Base-by-base conservation (phyloP, 2,888 invertebrate genomes). In the Pachymerium ferrugineum region DNA sequence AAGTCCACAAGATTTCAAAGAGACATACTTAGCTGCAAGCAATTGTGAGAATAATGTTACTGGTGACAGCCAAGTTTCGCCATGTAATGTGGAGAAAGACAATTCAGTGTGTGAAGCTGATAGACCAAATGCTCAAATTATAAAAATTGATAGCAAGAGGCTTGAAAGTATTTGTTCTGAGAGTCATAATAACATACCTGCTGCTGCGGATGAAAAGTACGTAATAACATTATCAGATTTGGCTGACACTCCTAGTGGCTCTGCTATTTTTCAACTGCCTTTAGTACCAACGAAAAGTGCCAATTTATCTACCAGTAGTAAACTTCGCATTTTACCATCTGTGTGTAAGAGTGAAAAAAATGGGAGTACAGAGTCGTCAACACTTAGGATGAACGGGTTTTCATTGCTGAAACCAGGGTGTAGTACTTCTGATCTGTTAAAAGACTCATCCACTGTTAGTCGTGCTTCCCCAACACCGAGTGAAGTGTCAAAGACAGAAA, bases 401-500 rank as follows among this genome's bases (percentile, higher is more conserved):
- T 77, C 78, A 22, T 30, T 79, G n/a, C 77, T 76, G 33, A 79
- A 78, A 74, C 76, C 77, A 12, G 35, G 73, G 29, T 77, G 78
- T 19, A 76, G 78, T 16, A 79, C 78, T 8, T 77, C 78, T 12
- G 79, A 79, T 76, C 77, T 79, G 47, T 76, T 79, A 8, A 75
- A 78, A 12, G 79, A 78, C 74, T 78, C 78, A 4, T 78, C 77
- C 42, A 78, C 79, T n/a, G 78, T 77, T 28, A 79, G 79, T 29
- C 76, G 80, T 4, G 77, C 78, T 74, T 79, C 79, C 5, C 80
- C 80, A 3, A 79, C 80, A 14, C 79, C 80, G 19, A 79, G 79
- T 54, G 80, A 80, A 74, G 78, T 79, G 22, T 79, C 79, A 42
- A 80, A 80, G 73, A 79, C 80, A 19, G 80, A 80, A 74, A 79